Base-by-base conservation (phyloP, 2,797 vertebrate genomes). In the Acanthiza pusilla region DNA sequence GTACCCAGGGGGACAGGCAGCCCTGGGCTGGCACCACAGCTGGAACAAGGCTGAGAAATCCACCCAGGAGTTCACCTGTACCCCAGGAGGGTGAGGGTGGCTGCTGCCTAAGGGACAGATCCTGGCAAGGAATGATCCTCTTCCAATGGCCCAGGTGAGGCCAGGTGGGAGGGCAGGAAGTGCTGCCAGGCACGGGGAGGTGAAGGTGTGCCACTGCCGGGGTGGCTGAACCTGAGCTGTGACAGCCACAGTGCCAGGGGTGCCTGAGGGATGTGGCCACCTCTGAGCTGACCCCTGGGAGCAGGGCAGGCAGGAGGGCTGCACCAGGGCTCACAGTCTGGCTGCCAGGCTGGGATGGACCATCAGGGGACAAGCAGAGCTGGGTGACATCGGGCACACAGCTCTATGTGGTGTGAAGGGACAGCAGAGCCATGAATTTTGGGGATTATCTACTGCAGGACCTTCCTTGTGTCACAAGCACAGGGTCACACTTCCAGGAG, bases 351-450 rank as follows among this genome's bases (percentile, higher is more conserved):
- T 34, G 70, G 51, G 27, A 74, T 15, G 66, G 51, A 42, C 5
- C 30, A 10, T 34, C 3, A 23, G 30, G 25, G 42, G 58, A 55
- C 1, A 0, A 7, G 29, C 50, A 83, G 42, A 72, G 50, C 50
- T 15, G 50, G 50, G 48, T n/a, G 45, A 47, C 47, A 22, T 2
- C 0, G 0, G 47, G 47, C 38, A 36, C 5, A 26, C 32, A 50
- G 79, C 36, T 5, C 26, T 42, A 42, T 8, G 22, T 51, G 20
- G 30, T 7, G 12, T 5, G 2, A 13, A 58, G 50, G 23, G 29
- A 55, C 63, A 63, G 68, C 63, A 72, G 50, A 43, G 34, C n/a
- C 36, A 38, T 2, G 2, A n/a, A 34, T 18, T 22, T 1, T 32
- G 47, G 50, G 45, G 38, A n/a, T 32, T 8, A 74, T 11, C 22